These are phyloP conservation scores for Anarsia innoxiella DNA, from an alignment of 2,888 invertebrate genomes.

Conservation along the genomic window DNA sequence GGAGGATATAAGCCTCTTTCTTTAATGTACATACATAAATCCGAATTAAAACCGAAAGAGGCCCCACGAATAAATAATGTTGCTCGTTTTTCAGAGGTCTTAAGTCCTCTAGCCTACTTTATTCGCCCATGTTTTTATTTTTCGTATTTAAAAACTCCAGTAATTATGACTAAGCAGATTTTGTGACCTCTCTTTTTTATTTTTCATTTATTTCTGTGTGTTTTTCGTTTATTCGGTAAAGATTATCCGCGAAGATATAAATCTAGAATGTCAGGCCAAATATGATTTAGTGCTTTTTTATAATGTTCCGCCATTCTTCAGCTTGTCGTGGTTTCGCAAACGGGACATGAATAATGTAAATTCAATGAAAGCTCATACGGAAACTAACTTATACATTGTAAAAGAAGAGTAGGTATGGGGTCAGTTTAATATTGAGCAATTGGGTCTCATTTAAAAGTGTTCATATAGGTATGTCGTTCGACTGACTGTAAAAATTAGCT, in stretches of 20 bases:
- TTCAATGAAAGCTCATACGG: no score
- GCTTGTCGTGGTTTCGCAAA: no score
- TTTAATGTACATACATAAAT: constrained; percentile 68
- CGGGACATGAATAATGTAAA: no score
- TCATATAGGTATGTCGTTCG: no score
- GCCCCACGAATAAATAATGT: constrained; percentile 62
- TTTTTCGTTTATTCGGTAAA: constrained; percentile 18
- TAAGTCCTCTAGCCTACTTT: constrained; percentile 55
- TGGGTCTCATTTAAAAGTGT: no score
- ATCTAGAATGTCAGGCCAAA: neutral
- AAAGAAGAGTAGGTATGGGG: no score
- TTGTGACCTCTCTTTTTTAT: constrained; percentile 26
- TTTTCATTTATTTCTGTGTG: constrained; percentile 14
- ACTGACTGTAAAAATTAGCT: no score
- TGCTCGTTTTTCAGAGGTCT: constrained; percentile 65
- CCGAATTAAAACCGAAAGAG: constrained; percentile 67
- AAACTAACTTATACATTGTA: no score
- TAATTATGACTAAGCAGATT: constrained; percentile 63
- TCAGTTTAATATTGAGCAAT: no score
- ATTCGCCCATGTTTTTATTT: constrained; percentile 55
- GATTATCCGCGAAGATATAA: constrained; percentile 3
- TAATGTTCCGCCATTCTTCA: neutral
- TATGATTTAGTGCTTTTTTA: neutral
- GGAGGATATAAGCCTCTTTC: constrained; percentile 50
- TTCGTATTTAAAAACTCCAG: constrained; percentile 53